These are phyloP conservation scores for Diabrotica balteata DNA, from an alignment of 2,888 invertebrate genomes.

Conservation along the genomic window DNA sequence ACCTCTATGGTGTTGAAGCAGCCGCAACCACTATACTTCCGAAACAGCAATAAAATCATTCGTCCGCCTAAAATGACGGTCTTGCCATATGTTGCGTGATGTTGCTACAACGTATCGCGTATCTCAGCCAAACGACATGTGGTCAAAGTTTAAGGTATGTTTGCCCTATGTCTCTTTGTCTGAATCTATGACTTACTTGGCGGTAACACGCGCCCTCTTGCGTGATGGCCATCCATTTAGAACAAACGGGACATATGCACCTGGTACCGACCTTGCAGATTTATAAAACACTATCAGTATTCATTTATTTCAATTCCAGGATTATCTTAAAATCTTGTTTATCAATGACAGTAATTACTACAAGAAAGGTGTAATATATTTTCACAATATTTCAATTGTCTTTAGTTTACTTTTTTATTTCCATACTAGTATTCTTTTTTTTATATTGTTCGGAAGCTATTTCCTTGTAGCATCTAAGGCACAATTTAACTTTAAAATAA, in stretches of 20 bases:
- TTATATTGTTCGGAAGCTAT: too few relatives aligned
- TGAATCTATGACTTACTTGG: not conserved
- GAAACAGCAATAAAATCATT: conserved; percentile 3
- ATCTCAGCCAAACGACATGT: conserved; percentile 12
- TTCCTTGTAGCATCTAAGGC: too few relatives aligned
- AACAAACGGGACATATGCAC: not conserved
- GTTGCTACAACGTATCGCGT: conserved; percentile 1
- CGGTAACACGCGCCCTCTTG: not conserved
- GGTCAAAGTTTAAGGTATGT: conserved; percentile 9
- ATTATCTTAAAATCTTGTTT: too few relatives aligned
- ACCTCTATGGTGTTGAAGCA: not conserved
- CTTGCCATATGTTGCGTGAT: conserved; percentile 8
- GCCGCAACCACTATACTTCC: not conserved
- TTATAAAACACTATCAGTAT: not conserved
- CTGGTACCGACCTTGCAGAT: not conserved
- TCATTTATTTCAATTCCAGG: conserved; percentile 2
- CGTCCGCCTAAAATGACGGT: not conserved
- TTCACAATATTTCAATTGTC: too few relatives aligned
- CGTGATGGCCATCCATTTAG: not conserved
- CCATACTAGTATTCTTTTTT: too few relatives aligned
- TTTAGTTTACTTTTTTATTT: too few relatives aligned
- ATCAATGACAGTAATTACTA: too few relatives aligned
- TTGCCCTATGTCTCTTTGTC: conserved; percentile 3
- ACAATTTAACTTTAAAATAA: too few relatives aligned
- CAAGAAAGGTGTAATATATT: too few relatives aligned